A percentile compares a stretch with the other conserved stretches of the same genome.
phyloP scores from a whole-genome alignment of 1,140 invertebrate genomes.

The Drosophila jambulina region DNA sequence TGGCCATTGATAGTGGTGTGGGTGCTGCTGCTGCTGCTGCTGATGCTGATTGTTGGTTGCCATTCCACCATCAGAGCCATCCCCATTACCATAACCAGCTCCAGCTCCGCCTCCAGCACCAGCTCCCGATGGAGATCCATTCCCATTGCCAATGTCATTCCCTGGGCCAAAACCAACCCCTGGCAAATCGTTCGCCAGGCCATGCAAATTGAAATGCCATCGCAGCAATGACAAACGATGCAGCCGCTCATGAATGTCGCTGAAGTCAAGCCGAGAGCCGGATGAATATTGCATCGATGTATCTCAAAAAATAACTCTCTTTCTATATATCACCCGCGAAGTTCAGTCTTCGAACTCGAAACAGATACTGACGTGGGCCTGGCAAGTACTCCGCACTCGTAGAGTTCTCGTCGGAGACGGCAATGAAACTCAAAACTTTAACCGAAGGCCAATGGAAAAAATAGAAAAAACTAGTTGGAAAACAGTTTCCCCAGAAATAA shows the following conservation, averaged over 20 bases:
- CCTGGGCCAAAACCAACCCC: background rate
- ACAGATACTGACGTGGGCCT: slow-evolving; percentile 15
- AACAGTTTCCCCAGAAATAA: background rate
- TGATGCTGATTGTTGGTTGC: slow-evolving; percentile 32
- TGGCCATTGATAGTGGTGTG: slow-evolving; percentile 6
- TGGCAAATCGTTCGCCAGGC: slow-evolving; percentile 26
- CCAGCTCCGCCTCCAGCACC: background rate
- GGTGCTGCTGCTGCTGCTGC: slow-evolving; percentile 17
- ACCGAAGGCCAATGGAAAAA: slow-evolving; percentile 13
- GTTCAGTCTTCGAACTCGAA: slow-evolving; percentile 31
- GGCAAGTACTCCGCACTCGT: background rate
- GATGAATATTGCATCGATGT: slow-evolving; percentile 36
- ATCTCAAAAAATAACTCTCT: background rate
- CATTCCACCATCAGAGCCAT: slow-evolving; percentile 6
- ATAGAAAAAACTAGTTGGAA: background rate
- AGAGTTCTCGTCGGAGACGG: background rate
- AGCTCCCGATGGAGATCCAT: background rate
- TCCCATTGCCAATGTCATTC: background rate
- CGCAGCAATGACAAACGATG: slow-evolving; percentile 59
- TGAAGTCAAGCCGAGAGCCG: slow-evolving; percentile 19
- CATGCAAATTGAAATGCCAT: slow-evolving; percentile 66
- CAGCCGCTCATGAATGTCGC: slow-evolving; percentile 33
- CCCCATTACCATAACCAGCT: background rate
- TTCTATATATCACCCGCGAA: slow-evolving; percentile 9
- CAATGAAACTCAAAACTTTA: slow-evolving; percentile 23